phyloP scores from a whole-genome alignment of 2,888 invertebrate genomes.

The Aethes cnicana region DNA sequence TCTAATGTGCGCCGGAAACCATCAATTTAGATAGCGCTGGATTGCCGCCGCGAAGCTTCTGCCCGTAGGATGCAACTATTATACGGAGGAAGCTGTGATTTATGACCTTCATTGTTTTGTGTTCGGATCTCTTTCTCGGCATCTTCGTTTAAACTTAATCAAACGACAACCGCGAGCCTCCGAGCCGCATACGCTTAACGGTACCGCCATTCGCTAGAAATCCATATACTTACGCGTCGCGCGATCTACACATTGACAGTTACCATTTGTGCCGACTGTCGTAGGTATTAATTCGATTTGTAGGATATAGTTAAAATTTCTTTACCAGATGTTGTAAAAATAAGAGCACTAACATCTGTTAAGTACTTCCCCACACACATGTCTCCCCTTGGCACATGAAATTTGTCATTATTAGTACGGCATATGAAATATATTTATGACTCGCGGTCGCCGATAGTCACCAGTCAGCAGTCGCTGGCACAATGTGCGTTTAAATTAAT shows the following conservation, averaged over 20 bases:
- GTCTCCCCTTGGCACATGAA: constrained; percentile 45
- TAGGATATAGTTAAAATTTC: constrained; percentile 38
- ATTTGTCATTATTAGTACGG: constrained; percentile 53
- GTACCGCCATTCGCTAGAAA: constrained; percentile 13
- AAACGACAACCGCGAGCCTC: constrained; percentile 35
- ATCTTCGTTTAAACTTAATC: constrained; percentile 63
- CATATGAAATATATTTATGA: constrained; percentile 38
- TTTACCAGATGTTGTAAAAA: constrained; percentile 44
- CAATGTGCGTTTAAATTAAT: constrained; percentile 36
- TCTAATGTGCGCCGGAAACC: constrained; percentile 78
- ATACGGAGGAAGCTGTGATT: constrained; percentile 76
- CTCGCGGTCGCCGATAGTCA: constrained; percentile 35
- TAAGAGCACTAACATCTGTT: constrained; percentile 55
- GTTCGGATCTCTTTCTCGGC: constrained; percentile 56
- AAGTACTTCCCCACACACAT: constrained; percentile 48
- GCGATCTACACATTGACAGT: constrained; percentile 19
- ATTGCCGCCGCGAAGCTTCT: constrained; percentile 73
- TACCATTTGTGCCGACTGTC: constrained; percentile 31
- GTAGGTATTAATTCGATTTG: constrained; percentile 34
- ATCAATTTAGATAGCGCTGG: constrained; percentile 79
- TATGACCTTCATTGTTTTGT: constrained; percentile 79
- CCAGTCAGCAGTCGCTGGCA: too few relatives aligned
- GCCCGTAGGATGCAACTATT: constrained; percentile 75
- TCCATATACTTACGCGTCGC: background rate
- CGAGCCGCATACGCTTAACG: constrained; percentile 9